Conservation (phyloP, 2,888 invertebrate genomes). For the Drosophila mercatorum region DNA sequence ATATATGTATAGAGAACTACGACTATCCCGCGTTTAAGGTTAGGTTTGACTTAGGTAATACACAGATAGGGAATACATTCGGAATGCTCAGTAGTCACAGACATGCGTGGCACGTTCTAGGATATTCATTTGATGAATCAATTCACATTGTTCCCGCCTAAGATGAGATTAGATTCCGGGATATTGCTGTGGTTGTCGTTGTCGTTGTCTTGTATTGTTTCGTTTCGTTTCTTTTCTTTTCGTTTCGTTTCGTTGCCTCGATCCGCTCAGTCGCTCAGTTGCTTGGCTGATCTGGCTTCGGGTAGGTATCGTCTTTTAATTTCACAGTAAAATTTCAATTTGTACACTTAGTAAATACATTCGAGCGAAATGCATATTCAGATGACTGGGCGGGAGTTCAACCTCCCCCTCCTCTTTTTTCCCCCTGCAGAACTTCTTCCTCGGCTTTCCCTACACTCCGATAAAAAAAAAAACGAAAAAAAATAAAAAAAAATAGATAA, state of each 20-base stretch:
- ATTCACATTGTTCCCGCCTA: neutral
- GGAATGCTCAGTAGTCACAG: neutral
- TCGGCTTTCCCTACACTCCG: neutral
- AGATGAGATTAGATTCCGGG: neutral
- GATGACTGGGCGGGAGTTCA: too few relatives aligned
- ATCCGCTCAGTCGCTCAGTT: too few relatives aligned
- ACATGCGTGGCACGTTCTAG: neutral
- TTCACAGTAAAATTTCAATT: constrained; percentile 9
- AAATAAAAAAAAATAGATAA: neutral
- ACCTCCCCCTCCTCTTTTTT: too few relatives aligned
- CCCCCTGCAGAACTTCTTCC: neutral
- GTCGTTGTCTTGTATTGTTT: too few relatives aligned
- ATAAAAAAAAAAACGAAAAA: too few relatives aligned
- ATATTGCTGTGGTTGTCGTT: too few relatives aligned
- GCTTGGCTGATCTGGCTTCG: neutral
- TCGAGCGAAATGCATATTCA: neutral
- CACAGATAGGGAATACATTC: neutral
- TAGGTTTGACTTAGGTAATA: neutral
- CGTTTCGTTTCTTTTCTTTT: too few relatives aligned
- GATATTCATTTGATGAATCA: neutral
- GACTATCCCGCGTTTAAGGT: neutral
- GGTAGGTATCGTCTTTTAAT: neutral
- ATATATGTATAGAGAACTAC: neutral
- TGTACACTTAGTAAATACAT: neutral
- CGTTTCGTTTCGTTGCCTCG: too few relatives aligned